phyloP scores from a whole-genome alignment of 2,888 invertebrate genomes.

The Orchestes rusci region DNA sequence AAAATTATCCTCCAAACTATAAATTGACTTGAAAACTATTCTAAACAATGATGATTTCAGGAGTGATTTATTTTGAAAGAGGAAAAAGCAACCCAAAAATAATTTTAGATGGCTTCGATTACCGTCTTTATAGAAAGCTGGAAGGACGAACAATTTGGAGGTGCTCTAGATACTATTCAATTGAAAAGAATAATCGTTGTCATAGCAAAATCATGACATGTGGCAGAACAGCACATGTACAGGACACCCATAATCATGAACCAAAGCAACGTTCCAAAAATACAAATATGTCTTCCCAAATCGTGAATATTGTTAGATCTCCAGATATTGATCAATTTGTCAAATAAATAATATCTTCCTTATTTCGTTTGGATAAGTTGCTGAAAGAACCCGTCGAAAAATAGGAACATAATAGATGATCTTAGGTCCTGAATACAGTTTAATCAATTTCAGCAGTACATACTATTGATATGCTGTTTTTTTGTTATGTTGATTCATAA shows the following conservation, averaged over 20 bases:
- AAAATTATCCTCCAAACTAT: too few relatives aligned
- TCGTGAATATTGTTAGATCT: constrained; percentile 2
- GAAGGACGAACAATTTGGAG: constrained; percentile 29
- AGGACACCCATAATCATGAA: constrained; percentile 30
- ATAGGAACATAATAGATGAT: too few relatives aligned
- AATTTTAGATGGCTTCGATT: constrained; percentile 29
- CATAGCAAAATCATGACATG: constrained; percentile 30
- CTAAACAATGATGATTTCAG: constrained; percentile 21
- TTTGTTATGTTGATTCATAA: too few relatives aligned
- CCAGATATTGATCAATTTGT: too few relatives aligned
- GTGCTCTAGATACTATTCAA: constrained; percentile 31
- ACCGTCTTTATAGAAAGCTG: constrained; percentile 28
- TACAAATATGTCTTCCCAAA: constrained; percentile 2
- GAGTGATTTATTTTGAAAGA: constrained; percentile 31
- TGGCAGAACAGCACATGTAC: constrained; percentile 27
- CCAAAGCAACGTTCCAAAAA: constrained; percentile 17
- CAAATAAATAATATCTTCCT: too few relatives aligned
- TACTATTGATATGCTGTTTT: too few relatives aligned
- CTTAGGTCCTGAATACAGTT: too few relatives aligned
- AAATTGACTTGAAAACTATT: too few relatives aligned
- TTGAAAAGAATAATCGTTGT: too few relatives aligned
- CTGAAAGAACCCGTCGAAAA: too few relatives aligned
- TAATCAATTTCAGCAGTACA: too few relatives aligned
- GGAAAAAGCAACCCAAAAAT: constrained; percentile 34
- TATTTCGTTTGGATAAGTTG: too few relatives aligned